These are phyloP conservation scores for Julus scanicus DNA, from an alignment of 2,888 invertebrate species.

Conservation along the genomic window DNA sequence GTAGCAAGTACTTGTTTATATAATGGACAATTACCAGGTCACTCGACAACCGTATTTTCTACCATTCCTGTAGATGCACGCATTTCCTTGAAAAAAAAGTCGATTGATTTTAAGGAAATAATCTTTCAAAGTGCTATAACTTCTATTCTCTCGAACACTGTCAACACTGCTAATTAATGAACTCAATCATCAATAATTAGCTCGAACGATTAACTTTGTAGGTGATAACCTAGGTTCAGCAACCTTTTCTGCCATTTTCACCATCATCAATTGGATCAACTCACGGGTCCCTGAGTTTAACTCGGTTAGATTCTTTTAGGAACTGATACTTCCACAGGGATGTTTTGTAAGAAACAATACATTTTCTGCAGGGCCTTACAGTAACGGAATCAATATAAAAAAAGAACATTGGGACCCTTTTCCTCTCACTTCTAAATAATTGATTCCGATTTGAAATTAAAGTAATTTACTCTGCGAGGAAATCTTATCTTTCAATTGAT, in stretches of 20 bases:
- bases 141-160: not conserved
- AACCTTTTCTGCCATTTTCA: not conserved
- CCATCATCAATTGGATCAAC: not conserved
- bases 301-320: not conserved
- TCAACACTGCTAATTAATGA: not conserved
- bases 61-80: too few relatives aligned
- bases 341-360: not conserved
- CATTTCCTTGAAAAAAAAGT: not conserved
- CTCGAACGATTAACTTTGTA: slow-evolving; percentile 15
- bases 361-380: not conserved
- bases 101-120: not conserved
- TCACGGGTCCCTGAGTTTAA: not conserved
- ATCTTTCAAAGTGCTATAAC: not conserved
- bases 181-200: not conserved
- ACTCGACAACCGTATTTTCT: too few relatives aligned
- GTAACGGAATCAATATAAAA: not conserved
- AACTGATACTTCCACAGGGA: slow-evolving; percentile 18
- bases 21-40: too few relatives aligned
- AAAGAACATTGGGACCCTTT: slow-evolving; percentile 7
- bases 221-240: not conserved
- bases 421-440: slow-evolving; percentile 5
- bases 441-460: slow-evolving; percentile 36
- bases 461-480: slow-evolving; percentile 30
- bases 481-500: slow-evolving; percentile 22
- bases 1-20: too few relatives aligned